Conservation (phyloP, 2,797 vertebrate species). For the Octomys mimax region DNA sequence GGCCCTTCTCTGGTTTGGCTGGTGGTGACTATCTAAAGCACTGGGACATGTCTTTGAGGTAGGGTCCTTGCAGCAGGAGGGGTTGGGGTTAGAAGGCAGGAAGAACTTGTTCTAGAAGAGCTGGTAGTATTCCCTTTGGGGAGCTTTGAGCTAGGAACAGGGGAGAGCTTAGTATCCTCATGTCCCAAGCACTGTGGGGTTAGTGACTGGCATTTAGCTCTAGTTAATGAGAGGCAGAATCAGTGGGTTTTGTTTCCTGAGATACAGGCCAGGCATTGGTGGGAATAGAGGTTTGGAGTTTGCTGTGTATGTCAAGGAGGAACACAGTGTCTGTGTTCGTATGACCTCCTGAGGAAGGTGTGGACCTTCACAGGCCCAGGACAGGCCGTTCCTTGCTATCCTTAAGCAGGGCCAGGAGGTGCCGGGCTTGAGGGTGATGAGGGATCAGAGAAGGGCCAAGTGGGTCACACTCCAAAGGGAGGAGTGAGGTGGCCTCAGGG, state of each 20-base stretch:
- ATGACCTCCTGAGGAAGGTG: background rate
- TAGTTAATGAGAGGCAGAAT: background rate
- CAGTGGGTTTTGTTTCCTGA: constrained; percentile 19
- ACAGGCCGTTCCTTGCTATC: background rate
- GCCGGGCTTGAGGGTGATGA: background rate
- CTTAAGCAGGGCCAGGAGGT: background rate
- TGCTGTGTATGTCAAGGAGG: background rate
- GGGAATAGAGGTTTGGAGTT: background rate
- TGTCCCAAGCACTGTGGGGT: background rate
- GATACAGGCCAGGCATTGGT: background rate
- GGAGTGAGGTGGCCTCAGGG: background rate
- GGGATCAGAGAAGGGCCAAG: background rate
- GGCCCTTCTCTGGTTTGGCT: constrained; percentile 29
- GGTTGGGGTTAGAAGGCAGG: background rate
- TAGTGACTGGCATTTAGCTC: background rate
- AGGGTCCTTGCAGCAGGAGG: background rate
- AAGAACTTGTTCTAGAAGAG: constrained; percentile 16
- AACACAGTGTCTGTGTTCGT: background rate
- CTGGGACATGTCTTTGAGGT: background rate
- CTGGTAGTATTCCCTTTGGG: background rate
- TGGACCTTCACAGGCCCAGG: background rate
- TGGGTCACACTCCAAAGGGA: background rate
- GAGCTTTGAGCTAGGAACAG: background rate
- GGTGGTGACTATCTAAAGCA: background rate
- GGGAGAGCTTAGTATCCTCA: background rate